Percentiles rank a stretch among this genome's conserved stretches.
These are phyloP conservation scores for Andrena cerasifolii DNA, from an alignment of 1,140 invertebrate genomes.

Conservation along the genomic window DNA sequence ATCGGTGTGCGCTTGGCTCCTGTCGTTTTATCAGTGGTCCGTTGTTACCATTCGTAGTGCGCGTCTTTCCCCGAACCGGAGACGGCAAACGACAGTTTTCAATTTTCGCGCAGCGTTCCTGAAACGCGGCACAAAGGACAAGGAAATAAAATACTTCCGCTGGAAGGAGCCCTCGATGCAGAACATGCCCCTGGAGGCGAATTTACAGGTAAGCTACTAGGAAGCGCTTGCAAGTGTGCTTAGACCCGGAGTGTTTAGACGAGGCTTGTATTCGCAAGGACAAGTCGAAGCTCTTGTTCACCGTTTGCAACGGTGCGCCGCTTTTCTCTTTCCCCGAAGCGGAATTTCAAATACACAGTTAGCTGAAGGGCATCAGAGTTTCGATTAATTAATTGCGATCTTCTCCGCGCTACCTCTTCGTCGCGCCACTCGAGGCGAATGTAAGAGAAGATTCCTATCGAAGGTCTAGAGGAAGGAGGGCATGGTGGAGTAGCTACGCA, in stretches of 20 bases:
- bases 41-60: not conserved
- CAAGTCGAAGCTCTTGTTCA: not conserved
- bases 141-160: conserved; percentile 16
- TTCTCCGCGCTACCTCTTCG: not conserved
- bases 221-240: conserved; percentile 33
- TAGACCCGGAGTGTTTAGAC: conserved; percentile 22
- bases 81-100: conserved; percentile 30
- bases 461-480: too few relatives aligned
- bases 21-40: conserved; percentile 24
- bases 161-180: not conserved
- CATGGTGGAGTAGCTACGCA: too few relatives aligned
- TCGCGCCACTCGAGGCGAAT: not conserved
- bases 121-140: conserved; percentile 6
- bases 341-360: not conserved
- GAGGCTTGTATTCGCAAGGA: not conserved
- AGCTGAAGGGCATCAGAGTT: not conserved
- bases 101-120: conserved; percentile 19
- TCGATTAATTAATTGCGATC: not conserved
- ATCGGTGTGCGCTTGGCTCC: conserved; percentile 21
- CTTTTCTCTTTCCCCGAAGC: not conserved
- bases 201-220: conserved; percentile 31
- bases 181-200: conserved; percentile 21
- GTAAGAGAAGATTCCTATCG: too few relatives aligned
- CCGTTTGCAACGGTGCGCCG: not conserved
- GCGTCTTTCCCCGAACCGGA: not conserved